These are phyloP conservation scores for Leptura quadrifasciata DNA, from an alignment of 2,888 invertebrate genomes.

Conservation along the genomic window DNA sequence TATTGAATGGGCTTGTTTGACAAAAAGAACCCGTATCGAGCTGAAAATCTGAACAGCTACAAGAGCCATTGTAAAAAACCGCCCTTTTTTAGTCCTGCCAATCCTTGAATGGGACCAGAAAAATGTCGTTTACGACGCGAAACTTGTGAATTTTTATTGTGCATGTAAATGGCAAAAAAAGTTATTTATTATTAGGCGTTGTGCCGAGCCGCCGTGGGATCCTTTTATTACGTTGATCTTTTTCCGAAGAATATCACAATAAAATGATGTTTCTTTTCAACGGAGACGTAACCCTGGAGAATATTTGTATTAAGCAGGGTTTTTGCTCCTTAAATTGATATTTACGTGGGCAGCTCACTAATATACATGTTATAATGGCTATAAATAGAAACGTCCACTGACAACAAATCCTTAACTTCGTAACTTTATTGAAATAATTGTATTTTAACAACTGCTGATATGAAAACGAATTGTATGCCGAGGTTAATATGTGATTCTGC, in stretches of 20 bases:
- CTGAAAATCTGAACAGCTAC: constrained; percentile 21
- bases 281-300: constrained; percentile 11
- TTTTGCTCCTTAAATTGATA: constrained; percentile 4
- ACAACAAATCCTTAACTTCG: neutral
- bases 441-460: neutral
- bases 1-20: neutral
- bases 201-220: neutral
- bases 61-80: constrained; percentile 24
- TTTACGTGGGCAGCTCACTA: neutral
- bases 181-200: constrained; percentile 26
- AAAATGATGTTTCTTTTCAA: constrained; percentile 20
- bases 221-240: constrained; percentile 28
- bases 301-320: constrained; percentile 21
- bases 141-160: constrained; percentile 34
- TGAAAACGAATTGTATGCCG: too few relatives aligned
- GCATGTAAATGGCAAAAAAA: constrained; percentile 30
- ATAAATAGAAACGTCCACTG: constrained; percentile 1
- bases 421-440: neutral
- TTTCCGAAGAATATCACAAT: constrained; percentile 29
- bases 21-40: constrained; percentile 3
- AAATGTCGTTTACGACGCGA: constrained; percentile 26
- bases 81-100: constrained; percentile 9
- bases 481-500: too few relatives aligned
- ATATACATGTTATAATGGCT: neutral
- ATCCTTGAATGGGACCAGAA: constrained; percentile 11